Base-by-base conservation (phyloP, 2,888 invertebrate genomes). In the Eurois occulta region DNA sequence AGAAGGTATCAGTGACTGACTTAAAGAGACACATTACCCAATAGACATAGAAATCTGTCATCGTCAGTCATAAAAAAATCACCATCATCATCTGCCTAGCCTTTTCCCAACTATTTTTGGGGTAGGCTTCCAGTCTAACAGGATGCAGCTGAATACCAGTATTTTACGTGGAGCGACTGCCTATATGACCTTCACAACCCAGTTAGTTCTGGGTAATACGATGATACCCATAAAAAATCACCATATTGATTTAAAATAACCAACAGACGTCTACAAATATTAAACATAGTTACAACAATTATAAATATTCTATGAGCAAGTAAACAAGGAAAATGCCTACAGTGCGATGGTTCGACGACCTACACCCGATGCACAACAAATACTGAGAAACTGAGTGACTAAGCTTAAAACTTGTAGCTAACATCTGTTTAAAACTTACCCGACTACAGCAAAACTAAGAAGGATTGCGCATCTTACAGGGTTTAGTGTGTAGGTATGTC, bases 321-420 rank as follows among this genome's bases (percentile, higher is more conserved):
- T 77, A 76, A 77, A 82, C 75, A 80, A 88, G 86, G 88, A 86
- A 81, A 88, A 87, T 84, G 78, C 62, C 71, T 78, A 68, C 72
- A 78, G 58, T 24, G 24, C 60, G 48, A 38, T 69, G 71, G 88
- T 82, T 86, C 87, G 75, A 48, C 84, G 72, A 86, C 86, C 86
- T 66, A 75, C 78, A 72, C 69, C 60, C 72, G 69, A 74, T 65
- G 72, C 65, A 74, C 70, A 66, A 67, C 75, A 65, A 77, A 68
- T 81, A 79, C 88, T 77, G 13, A 83, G 87, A 85, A 88, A 77
- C 58, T 38, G 64, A 46, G 41, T 87, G 87, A 87, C 81, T 88
- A 88, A 86, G 62, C 67, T 73, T 68, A 38, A 46, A 70, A 72
- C 74, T 71, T 86, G 32, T 65, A 74, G 62, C 70, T 77, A 75